A percentile compares a stretch with the other conserved stretches of the same genome.
Conservation (phyloP, 2,888 invertebrate genomes). For the Gnatocerus cornutus region DNA sequence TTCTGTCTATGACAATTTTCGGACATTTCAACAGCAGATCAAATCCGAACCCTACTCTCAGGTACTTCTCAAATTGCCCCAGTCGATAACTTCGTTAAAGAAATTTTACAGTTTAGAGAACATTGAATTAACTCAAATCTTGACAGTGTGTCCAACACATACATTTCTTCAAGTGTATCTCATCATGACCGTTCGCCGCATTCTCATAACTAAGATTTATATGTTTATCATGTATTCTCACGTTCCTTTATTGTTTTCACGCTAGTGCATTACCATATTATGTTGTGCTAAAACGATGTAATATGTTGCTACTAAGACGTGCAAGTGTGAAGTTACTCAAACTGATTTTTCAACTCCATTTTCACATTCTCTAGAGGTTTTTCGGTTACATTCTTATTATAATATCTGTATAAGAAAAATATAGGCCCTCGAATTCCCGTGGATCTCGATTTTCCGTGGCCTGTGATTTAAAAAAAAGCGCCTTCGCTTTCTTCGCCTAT, state of each 20-base stretch:
- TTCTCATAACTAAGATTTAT: background rate
- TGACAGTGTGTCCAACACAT: too few species aligned
- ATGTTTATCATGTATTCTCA: background rate
- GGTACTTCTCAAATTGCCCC: conserved; percentile 1
- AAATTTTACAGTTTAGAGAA: too few species aligned
- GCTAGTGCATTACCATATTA: conserved; percentile 5
- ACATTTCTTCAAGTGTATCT: too few species aligned
- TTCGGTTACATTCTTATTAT: too few species aligned
- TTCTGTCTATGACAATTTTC: conserved; percentile 25
- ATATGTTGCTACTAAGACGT: background rate
- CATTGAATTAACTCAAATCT: too few species aligned
- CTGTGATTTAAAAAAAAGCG: too few species aligned
- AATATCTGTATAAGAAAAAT: too few species aligned
- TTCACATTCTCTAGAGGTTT: too few species aligned
- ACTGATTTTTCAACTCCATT: background rate
- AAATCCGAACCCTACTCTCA: conserved; percentile 4
- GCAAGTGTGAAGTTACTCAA: background rate
- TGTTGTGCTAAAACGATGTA: background rate
- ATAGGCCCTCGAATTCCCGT: too few species aligned
- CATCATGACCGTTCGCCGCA: too few species aligned
- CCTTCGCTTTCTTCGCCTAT: too few species aligned
- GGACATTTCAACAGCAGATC: conserved; percentile 22
- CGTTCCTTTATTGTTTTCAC: background rate
- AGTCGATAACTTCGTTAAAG: background rate
- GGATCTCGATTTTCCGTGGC: too few species aligned